Percentiles rank a stretch among this genome's conserved stretches.
Evolutionary conservation across 2,888 invertebrate species (phyloP).

Genomic region (Dendrolimus pini): DNA sequence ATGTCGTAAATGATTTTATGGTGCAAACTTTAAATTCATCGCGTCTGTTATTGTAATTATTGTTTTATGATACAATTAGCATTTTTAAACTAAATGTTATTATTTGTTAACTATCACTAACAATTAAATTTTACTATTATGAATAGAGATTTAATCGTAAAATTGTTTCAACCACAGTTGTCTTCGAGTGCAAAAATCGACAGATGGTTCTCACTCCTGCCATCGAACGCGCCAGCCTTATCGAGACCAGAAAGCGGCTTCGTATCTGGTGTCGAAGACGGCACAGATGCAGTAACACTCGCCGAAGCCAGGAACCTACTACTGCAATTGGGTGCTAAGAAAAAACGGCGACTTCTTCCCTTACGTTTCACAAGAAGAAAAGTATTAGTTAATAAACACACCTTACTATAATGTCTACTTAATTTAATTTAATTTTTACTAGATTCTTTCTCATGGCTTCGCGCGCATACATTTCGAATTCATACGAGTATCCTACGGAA

Average conservation of each 20-base stretch:
- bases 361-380: slow-evolving; percentile 84
- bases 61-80: no score
- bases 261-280: slow-evolving; percentile 79
- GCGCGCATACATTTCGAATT: no score
- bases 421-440: no score
- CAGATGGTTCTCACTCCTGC: slow-evolving; percentile 86
- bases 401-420: slow-evolving; percentile 39
- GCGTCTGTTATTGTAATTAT: no score
- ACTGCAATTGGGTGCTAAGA: slow-evolving; percentile 82
- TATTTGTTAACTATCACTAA: no score
- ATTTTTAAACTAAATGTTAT: no score
- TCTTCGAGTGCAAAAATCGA: slow-evolving; percentile 87
- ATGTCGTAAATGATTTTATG: no score
- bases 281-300: slow-evolving; percentile 76
- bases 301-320: slow-evolving; percentile 82
- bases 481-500: no score
- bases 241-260: slow-evolving; percentile 88
- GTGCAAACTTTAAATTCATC: no score
- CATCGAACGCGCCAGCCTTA: slow-evolving; percentile 71
- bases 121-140: not conserved
- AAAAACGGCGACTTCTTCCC: slow-evolving; percentile 81
- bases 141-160: not conserved
- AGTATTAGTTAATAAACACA: slow-evolving; percentile 76
- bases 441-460: no score
- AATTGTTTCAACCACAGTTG: slow-evolving; percentile 62